These are phyloP conservation scores for Mormyrops boulengeri DNA, from an alignment of 2,797 vertebrate species.

Conservation along the genomic window DNA sequence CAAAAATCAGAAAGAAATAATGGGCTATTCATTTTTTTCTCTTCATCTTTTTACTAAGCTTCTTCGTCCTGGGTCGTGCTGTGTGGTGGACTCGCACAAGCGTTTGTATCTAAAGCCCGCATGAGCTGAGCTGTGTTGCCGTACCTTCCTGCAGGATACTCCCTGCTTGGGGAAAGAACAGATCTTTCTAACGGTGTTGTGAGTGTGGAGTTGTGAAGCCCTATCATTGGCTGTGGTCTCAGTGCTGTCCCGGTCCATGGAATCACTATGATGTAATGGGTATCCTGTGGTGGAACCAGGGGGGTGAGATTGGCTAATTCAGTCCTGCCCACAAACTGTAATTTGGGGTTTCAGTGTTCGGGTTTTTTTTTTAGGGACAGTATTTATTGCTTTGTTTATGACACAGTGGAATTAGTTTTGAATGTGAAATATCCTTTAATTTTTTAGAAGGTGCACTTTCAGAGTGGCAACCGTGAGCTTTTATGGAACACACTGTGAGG, in stretches of 20 bases:
- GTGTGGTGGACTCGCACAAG: slow-evolving; percentile 27
- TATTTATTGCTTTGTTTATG: not conserved
- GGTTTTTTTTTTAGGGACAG: not conserved
- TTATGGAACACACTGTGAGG: not conserved
- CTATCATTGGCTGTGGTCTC: not conserved
- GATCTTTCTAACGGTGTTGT: not conserved
- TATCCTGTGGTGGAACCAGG: not conserved
- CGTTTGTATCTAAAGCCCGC: slow-evolving; percentile 20
- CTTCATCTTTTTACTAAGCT: not conserved
- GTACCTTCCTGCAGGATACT: slow-evolving; percentile 13
- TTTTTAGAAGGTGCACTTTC: not conserved
- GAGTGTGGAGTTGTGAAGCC: not conserved
- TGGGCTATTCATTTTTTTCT: not conserved
- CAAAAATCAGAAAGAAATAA: not conserved
- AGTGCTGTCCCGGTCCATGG: not conserved
- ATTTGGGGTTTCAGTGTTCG: not conserved
- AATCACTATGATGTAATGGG: not conserved
- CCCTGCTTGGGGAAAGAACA: not conserved
- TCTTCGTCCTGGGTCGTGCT: not conserved
- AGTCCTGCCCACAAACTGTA: not conserved
- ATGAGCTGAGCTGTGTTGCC: not conserved
- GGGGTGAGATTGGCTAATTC: not conserved
- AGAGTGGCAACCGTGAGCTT: not conserved
- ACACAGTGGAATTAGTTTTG: not conserved
- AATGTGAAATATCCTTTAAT: not conserved